phyloP scores from a whole-genome alignment of 64 coral and sea anemone genomes.

The Acropora yongei region DNA sequence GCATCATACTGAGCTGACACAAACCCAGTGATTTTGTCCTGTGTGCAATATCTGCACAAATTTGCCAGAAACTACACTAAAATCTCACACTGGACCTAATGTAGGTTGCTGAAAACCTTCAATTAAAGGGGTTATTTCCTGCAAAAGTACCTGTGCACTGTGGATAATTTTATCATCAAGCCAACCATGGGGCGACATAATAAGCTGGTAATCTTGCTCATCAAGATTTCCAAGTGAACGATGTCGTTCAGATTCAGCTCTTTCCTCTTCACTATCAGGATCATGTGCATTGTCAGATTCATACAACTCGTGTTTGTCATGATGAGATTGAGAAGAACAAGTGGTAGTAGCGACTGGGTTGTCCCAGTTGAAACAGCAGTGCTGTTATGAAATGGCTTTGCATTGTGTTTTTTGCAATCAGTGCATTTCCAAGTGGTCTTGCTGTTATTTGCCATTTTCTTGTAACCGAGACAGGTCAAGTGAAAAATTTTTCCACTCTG shows the following conservation, averaged over 20 bases:
- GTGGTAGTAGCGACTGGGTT: constrained; percentile 16
- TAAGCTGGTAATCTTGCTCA: constrained; percentile 40
- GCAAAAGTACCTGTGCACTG: constrained; percentile 6
- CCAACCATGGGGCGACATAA: constrained; percentile 59
- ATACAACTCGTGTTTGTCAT: neutral
- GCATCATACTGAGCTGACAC: constrained; percentile 39
- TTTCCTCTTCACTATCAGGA: constrained; percentile 47
- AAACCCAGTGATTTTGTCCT: constrained; percentile 44
- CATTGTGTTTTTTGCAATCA: constrained; percentile 27
- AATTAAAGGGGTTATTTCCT: neutral
- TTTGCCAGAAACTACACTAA: neutral
- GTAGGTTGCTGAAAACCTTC: neutral
- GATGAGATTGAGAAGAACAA: constrained; percentile 35
- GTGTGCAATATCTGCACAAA: constrained; percentile 48
- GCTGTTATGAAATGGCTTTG: constrained; percentile 23
- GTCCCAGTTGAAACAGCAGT: constrained; percentile 2
- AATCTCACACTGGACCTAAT: too few relatives aligned
- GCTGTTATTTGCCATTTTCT: constrained; percentile 48
- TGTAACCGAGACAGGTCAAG: constrained; percentile 37
- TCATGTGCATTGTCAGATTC: constrained; percentile 40
- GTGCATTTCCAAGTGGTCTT: neutral
- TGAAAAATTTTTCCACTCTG: constrained; percentile 68
- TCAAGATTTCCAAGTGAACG: constrained; percentile 26
- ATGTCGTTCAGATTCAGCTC: constrained; percentile 38
- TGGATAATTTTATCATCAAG: constrained; percentile 55